Evolutionary conservation across 2,113 vertebrate species (phyloP).

Genomic region (Hippocampus comes): DNA sequence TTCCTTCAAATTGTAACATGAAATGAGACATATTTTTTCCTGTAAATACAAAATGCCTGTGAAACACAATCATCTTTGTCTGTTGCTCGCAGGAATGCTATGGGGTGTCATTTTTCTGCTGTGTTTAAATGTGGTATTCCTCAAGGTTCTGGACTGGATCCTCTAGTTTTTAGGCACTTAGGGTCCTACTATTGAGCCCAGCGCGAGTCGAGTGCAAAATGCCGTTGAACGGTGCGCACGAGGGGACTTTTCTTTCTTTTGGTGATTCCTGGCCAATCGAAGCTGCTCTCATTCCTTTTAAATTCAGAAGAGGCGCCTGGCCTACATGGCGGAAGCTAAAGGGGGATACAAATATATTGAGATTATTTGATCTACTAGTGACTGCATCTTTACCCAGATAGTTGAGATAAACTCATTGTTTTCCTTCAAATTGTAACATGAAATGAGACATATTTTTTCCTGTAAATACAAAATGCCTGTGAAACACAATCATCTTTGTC

Average conservation of each 20-base stretch:
- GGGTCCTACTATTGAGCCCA: too few species aligned
- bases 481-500: not conserved
- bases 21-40: not conserved
- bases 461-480: not conserved
- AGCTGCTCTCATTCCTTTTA: too few species aligned
- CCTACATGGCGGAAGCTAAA: too few species aligned
- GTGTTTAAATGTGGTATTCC: not conserved
- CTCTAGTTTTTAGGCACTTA: not conserved
- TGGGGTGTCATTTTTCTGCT: not conserved
- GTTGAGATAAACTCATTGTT: not conserved
- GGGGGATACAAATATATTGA: not conserved
- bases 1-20: not conserved
- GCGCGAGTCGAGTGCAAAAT: too few species aligned
- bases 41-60: not conserved
- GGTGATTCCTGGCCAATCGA: too few species aligned
- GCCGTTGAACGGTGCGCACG: too few species aligned
- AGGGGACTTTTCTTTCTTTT: too few species aligned
- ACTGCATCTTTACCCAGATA: not conserved
- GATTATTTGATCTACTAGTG: conserved; percentile 1
- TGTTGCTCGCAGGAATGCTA: not conserved
- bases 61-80: not conserved
- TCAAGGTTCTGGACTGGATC: not conserved
- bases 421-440: not conserved
- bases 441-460: not conserved
- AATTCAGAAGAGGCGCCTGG: too few species aligned